Conservation (phyloP, 2,113 vertebrate genomes). For the Eclectus roratus region DNA sequence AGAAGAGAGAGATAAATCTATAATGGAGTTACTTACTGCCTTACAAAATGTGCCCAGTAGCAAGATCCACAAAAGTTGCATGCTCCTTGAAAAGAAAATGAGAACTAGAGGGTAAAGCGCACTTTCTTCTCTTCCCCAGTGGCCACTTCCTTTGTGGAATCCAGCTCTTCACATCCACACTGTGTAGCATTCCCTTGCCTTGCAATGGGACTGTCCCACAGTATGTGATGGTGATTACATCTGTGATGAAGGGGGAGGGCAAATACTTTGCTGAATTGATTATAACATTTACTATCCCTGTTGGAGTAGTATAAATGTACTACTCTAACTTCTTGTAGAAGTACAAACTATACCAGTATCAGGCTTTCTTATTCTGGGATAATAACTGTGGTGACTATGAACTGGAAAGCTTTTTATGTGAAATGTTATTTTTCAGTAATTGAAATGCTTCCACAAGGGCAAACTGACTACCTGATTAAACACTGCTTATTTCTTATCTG, state of each 20-base stretch:
- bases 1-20: conserved; percentile 35
- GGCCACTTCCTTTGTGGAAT: not conserved
- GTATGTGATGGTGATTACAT: not conserved
- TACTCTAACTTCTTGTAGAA: not conserved
- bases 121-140: not conserved
- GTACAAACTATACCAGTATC: not conserved
- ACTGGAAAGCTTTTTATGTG: not conserved
- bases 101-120: not conserved
- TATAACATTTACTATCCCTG: not conserved
- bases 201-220: not conserved
- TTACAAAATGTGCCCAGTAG: not conserved
- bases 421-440: not conserved
- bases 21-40: conserved; percentile 27
- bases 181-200: not conserved
- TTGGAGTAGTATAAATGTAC: not conserved
- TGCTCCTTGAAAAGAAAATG: not conserved
- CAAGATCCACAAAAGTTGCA: not conserved
- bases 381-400: not conserved
- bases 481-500: not conserved
- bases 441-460: not conserved
- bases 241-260: not conserved
- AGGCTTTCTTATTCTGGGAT: not conserved
- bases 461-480: not conserved
- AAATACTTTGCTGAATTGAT: not conserved
- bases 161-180: not conserved